Percentiles rank a stretch among this genome's conserved stretches.
Evolutionary conservation across 2,888 invertebrate species (phyloP).

Genomic region (Stictocephala bisonia): DNA sequence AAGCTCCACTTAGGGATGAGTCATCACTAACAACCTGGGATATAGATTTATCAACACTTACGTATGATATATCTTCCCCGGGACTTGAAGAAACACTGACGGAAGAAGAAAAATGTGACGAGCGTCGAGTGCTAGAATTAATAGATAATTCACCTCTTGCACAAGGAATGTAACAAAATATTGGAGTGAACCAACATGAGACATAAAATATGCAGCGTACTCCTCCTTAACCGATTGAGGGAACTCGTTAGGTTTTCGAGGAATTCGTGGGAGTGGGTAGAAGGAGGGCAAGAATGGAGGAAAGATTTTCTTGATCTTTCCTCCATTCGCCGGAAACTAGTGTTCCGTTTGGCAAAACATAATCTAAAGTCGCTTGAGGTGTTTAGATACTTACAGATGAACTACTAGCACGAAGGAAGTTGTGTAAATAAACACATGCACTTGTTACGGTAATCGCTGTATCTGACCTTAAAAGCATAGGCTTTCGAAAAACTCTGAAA

Average conservation of each 20-base stretch:
- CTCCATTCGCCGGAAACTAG: conserved; percentile 37
- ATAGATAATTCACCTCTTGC: no score
- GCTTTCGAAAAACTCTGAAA: conserved; percentile 56
- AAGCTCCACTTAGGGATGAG: no score
- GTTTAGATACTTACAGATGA: conserved; percentile 22
- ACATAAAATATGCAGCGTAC: conserved; percentile 18
- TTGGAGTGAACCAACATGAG: neutral
- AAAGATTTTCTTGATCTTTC: neutral
- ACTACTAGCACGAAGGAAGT: conserved; percentile 26
- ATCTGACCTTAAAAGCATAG: conserved; percentile 43
- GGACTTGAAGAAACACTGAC: no score
- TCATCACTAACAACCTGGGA: no score
- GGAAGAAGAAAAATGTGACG: no score
- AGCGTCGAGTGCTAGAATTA: no score
- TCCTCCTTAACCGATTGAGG: conserved; percentile 7
- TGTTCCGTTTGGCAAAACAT: conserved; percentile 35
- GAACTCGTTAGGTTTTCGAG: conserved; percentile 1
- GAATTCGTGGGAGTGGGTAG: conserved; percentile 18
- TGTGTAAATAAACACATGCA: conserved; percentile 37
- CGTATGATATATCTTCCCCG: no score
- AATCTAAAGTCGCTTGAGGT: conserved; percentile 28
- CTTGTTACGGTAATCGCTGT: conserved; percentile 51
- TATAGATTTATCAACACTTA: no score
- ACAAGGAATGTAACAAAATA: no score
- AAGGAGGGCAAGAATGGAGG: no score